These are phyloP conservation scores for Pelvicachromis taeniatus DNA, from an alignment of 2,113 vertebrate genomes.

Conservation along the genomic window DNA sequence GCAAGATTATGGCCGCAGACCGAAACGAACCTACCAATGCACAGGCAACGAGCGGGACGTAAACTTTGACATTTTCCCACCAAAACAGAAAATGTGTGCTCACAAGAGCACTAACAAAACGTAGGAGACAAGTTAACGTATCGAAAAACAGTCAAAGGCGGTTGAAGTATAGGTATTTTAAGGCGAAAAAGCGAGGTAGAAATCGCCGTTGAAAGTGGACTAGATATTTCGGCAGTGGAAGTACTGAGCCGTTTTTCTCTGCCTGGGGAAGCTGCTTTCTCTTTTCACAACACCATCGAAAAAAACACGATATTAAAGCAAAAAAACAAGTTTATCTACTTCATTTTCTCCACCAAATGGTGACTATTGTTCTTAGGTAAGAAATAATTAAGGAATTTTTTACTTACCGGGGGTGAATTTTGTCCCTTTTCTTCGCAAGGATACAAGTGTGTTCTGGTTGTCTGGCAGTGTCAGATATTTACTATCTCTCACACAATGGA, in stretches of 20 bases:
- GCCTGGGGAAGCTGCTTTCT: conserved; percentile 42
- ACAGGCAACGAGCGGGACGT: conserved; percentile 17
- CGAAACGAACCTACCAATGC: conserved; percentile 38
- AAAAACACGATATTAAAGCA: conserved; percentile 28
- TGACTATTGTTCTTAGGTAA: neutral
- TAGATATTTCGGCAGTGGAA: conserved; percentile 45
- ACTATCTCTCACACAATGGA: conserved; percentile 80
- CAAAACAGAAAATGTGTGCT: conserved; percentile 3
- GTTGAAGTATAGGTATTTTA: neutral
- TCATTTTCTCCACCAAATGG: conserved; percentile 21
- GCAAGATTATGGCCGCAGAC: conserved; percentile 78
- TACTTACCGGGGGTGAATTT: conserved; percentile 65
- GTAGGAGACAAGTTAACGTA: conserved; percentile 17
- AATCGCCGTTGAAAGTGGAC: conserved; percentile 52
- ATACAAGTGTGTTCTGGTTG: conserved; percentile 67
- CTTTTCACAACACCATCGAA: conserved; percentile 46
- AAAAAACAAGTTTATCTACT: conserved; percentile 16
- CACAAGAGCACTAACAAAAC: neutral
- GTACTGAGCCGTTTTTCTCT: conserved; percentile 49
- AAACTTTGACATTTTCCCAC: conserved; percentile 51
- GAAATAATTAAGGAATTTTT: neutral
- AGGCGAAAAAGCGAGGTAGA: conserved; percentile 32
- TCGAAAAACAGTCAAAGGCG: neutral
- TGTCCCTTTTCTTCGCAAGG: conserved; percentile 35
- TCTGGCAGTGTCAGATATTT: conserved; percentile 76